phyloP scores from a whole-genome alignment of 2,888 invertebrate species.

The Tupiocoris notatus region DNA sequence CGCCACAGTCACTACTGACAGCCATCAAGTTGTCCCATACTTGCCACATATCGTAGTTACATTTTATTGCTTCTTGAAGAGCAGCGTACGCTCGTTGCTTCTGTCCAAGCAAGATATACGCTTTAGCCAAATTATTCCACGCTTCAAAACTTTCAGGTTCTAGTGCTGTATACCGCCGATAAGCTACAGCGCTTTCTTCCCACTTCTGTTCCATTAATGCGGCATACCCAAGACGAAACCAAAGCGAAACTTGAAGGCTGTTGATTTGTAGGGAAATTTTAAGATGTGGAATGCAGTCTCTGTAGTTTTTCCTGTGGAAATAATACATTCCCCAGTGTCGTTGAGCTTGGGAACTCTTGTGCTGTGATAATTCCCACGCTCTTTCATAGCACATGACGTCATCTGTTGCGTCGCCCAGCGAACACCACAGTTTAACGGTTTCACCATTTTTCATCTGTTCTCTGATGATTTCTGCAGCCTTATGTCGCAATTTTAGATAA shows the following conservation, averaged over 20 bases:
- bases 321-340: conserved; percentile 83
- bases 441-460: conserved; percentile 76
- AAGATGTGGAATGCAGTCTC: conserved; percentile 75
- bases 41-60: conserved; percentile 92
- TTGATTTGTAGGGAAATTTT: conserved; percentile 82
- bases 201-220: conserved; percentile 76
- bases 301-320: conserved; percentile 72
- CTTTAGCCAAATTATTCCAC: conserved; percentile 97
- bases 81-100: conserved; percentile 81
- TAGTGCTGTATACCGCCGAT: conserved; percentile 81
- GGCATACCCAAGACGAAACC: conserved; percentile 83
- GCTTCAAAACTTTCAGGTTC: conserved; percentile 88
- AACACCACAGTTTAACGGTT: conserved; percentile 82
- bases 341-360: conserved; percentile 79
- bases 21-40: conserved; percentile 93
- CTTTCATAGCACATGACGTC: conserved; percentile 77
- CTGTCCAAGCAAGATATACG: conserved; percentile 82
- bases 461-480: conserved; percentile 85
- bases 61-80: conserved; percentile 83
- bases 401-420: conserved; percentile 83
- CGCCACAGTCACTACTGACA: conserved; percentile 81
- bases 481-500: conserved; percentile 75
- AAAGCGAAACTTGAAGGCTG: conserved; percentile 80
- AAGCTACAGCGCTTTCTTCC: conserved; percentile 79
- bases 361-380: conserved; percentile 86